A percentile compares a stretch with the other conserved stretches of the same genome.
Conservation (phyloP, 2,797 vertebrate species). For the Micropoecilia bifurca region DNA sequence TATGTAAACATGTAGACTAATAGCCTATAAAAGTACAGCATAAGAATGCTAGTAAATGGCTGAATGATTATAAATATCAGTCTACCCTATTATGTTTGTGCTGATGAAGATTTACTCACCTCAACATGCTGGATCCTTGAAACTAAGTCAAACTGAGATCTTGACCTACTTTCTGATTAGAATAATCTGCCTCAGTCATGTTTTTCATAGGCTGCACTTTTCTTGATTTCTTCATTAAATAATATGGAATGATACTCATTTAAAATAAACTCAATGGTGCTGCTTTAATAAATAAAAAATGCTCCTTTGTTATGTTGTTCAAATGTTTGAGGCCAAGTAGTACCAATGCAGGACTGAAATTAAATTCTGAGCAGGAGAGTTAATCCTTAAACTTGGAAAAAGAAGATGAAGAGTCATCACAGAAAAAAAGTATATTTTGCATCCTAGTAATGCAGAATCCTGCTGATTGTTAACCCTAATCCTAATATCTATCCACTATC, state of each 20-base stretch:
- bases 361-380: not conserved
- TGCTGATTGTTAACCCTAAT: not conserved
- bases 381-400: not conserved
- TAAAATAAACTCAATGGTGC: constrained; percentile 40
- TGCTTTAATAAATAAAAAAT: constrained; percentile 68
- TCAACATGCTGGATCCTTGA: not conserved
- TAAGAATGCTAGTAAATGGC: not conserved
- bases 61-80: not conserved
- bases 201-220: constrained; percentile 91
- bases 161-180: not conserved
- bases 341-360: not conserved
- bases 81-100: not conserved
- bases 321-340: not conserved
- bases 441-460: not conserved
- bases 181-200: constrained; percentile 80
- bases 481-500: not conserved
- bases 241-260: constrained; percentile 78
- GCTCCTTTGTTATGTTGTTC: constrained; percentile 55
- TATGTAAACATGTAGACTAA: not conserved
- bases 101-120: not conserved
- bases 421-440: not conserved
- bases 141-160: not conserved
- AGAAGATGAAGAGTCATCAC: not conserved
- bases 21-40: not conserved
- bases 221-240: constrained; percentile 88